These are phyloP conservation scores for Watsonalla cultraria DNA, from an alignment of 2,888 invertebrate genomes.

Conservation along the genomic window DNA sequence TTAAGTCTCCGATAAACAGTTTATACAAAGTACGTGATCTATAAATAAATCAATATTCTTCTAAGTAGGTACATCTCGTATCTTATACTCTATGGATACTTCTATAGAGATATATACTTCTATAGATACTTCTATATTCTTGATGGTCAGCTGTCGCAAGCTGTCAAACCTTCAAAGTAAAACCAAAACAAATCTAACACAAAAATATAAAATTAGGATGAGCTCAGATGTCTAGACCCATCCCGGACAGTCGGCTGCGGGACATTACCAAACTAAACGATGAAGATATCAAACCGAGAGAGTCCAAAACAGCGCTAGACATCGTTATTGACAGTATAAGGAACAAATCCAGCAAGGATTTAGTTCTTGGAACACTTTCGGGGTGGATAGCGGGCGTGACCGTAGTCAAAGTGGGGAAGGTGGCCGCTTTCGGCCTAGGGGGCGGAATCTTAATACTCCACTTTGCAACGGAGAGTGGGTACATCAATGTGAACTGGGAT, in stretches of 20 bases:
- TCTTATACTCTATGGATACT: neutral
- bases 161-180: conserved; percentile 2
- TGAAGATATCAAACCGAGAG: conserved; percentile 31
- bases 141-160: neutral
- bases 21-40: too few relatives aligned
- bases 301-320: conserved; percentile 37
- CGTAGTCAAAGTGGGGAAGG: conserved; percentile 90
- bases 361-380: conserved; percentile 49
- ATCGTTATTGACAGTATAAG: conserved; percentile 38
- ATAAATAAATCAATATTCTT: too few relatives aligned
- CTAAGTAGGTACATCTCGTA: too few relatives aligned
- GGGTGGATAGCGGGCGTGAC: conserved; percentile 86
- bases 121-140: neutral
- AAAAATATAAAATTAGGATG: conserved; percentile 21
- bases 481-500: conserved; percentile 93
- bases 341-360: conserved; percentile 42
- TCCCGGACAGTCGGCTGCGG: conserved; percentile 34
- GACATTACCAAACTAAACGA: conserved; percentile 27
- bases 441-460: conserved; percentile 92
- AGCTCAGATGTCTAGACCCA: conserved; percentile 52
- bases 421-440: conserved; percentile 92
- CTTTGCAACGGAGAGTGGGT: conserved; percentile 92
- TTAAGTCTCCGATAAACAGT: too few relatives aligned
- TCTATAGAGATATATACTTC: neutral
- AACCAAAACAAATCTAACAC: conserved; percentile 3